Evolutionary conservation across 2,113 vertebrate species (phyloP), one percentile per base, ranked within the genome.

Genomic region (Calypte anna): DNA sequence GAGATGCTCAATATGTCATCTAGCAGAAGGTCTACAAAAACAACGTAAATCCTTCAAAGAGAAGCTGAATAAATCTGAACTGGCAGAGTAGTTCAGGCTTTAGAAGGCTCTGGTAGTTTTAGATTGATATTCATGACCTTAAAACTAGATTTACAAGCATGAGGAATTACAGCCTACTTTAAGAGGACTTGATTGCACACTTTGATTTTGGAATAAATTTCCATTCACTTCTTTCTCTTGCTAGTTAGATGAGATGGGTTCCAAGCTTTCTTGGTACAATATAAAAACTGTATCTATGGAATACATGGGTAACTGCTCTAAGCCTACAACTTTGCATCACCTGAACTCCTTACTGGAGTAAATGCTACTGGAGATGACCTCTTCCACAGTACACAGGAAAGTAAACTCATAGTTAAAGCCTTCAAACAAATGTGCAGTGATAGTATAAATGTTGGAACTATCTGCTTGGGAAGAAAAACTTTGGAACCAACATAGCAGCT

Each of bases 101-200:
- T 55, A 80, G 30, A 68, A 94, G 43, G 25, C 20, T 77, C 79
- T 86, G 88, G 38, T 67, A 82, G 55, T 63, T 94, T 91, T 63
- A 86, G 18, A 86, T n/a, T 70, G 63, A 81, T 59, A 90, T 30
- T 63, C 1, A 2, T 57, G 72, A 88, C 69, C 82, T 91, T 74
- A 90, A 88, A 74, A 83, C 24, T 48, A 86, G 82, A 94, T 96
- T 86, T 88, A 94, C 51, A 90, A 78, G 76, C 64, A 59, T 67
- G 68, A 94, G 44, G 59, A 90, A 95, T 88, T 91, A 88, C 5
- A 90, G 63, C 33, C 90, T 88, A 70, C 80, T 91, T 88, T 58
- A 90, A 51, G 53, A n/a, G 95, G 75, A 46, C 44, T 44, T 70
- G 82, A 94, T 79, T 76, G 58, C 66, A 87, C 12, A 43, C 48